phyloP scores from a whole-genome alignment of 2,113 vertebrate species.

The Amphiprion ocellaris region DNA sequence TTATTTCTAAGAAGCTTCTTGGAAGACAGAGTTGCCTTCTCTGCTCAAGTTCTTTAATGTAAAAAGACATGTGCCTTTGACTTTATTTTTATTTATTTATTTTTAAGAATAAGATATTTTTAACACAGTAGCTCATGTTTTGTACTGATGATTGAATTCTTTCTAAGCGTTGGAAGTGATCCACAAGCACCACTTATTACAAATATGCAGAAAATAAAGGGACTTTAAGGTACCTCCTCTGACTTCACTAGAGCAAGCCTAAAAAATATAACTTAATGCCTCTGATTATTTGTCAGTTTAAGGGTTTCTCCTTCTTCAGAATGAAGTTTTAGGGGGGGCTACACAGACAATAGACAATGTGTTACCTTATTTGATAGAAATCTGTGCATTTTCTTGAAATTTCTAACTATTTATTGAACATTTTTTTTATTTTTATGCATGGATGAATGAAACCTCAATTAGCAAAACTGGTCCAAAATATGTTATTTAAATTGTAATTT shows the following conservation, averaged over 20 bases:
- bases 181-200: neutral
- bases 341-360: too few species aligned
- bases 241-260: neutral
- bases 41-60: neutral
- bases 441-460: too few species aligned
- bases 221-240: neutral
- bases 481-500: too few species aligned
- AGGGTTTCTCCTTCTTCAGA: neutral
- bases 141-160: neutral
- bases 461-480: too few species aligned
- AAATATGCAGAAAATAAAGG: neutral
- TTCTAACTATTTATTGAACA: too few species aligned
- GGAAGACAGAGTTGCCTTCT: neutral
- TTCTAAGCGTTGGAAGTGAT: neutral
- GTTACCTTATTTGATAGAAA: too few species aligned
- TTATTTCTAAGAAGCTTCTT: neutral
- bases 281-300: constrained; percentile 8
- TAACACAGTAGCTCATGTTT: neutral
- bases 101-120: neutral
- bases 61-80: neutral
- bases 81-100: neutral
- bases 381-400: too few species aligned
- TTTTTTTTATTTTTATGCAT: too few species aligned
- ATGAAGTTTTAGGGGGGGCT: too few species aligned
- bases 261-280: neutral